Conservation (phyloP, 2,888 invertebrate genomes). For the Eugnorisma glareosa region DNA sequence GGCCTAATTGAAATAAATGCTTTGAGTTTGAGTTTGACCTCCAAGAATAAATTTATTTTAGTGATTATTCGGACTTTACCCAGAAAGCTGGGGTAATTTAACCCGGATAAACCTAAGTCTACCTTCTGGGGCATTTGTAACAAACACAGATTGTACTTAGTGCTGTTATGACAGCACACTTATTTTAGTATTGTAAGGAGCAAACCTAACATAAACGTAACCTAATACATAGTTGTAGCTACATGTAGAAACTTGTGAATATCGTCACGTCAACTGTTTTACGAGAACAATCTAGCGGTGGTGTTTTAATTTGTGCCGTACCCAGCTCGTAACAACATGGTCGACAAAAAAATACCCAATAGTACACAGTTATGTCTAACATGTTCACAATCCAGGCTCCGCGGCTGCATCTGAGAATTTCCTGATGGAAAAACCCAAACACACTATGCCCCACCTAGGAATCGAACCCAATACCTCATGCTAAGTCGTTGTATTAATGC, state of each 20-base stretch:
- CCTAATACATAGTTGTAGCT: not conserved
- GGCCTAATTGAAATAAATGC: too few relatives aligned
- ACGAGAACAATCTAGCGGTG: not conserved
- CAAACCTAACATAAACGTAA: not conserved
- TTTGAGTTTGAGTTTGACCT: too few relatives aligned
- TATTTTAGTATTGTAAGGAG: not conserved
- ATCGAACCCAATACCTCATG: too few relatives aligned
- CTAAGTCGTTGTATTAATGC: too few relatives aligned
- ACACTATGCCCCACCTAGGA: too few relatives aligned
- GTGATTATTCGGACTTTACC: not conserved
- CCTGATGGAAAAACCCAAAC: too few relatives aligned
- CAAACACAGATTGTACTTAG: not conserved
- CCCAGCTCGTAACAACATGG: not conserved
- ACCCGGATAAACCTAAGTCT: not conserved
- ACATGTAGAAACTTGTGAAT: slow-evolving; percentile 1
- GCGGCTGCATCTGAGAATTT: too few relatives aligned
- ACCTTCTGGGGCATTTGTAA: not conserved
- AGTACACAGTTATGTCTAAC: not conserved
- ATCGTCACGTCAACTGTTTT: not conserved
- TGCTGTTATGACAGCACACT: not conserved
- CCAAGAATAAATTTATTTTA: not conserved
- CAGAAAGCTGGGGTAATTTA: not conserved
- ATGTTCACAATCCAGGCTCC: too few relatives aligned
- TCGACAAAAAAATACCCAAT: not conserved
- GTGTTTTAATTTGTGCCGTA: not conserved